A percentile compares a stretch with the other conserved stretches of the same genome.
phyloP scores from a whole-genome alignment of 2,888 invertebrate species.

The Autographa pulchrina region DNA sequence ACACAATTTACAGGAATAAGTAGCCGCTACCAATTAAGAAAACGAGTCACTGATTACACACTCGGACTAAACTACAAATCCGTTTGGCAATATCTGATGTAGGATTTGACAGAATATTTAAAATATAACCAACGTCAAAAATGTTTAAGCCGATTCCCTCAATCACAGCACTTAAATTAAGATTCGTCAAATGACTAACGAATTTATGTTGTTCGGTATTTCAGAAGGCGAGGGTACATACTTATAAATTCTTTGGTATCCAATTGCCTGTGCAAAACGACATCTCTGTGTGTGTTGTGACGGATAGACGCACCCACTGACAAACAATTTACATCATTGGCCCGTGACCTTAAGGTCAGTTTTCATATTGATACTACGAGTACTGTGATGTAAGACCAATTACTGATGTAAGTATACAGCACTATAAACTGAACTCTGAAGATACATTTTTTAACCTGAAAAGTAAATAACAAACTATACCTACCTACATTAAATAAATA shows the following conservation, averaged over 20 bases:
- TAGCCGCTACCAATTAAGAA: no score
- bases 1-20: no score
- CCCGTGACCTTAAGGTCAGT: slow-evolving; percentile 75
- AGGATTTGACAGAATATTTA: no score
- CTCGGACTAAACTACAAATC: no score
- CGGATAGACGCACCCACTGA: slow-evolving; percentile 67
- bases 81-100: no score
- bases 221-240: background rate
- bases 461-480: background rate
- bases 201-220: background rate
- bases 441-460: slow-evolving; percentile 4
- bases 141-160: no score
- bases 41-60: no score
- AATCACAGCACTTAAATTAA: no score
- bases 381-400: slow-evolving; percentile 66
- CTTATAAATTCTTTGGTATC: background rate
- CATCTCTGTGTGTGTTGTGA: slow-evolving; percentile 44
- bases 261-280: slow-evolving; percentile 28
- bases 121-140: no score
- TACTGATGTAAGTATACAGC: background rate
- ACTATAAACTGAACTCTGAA: background rate
- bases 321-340: slow-evolving; percentile 81
- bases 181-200: background rate
- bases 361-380: slow-evolving; percentile 69
- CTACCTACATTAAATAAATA: no score